phyloP scores from a whole-genome alignment of 1,140 invertebrate species.

The Lepidurus arcticus region DNA sequence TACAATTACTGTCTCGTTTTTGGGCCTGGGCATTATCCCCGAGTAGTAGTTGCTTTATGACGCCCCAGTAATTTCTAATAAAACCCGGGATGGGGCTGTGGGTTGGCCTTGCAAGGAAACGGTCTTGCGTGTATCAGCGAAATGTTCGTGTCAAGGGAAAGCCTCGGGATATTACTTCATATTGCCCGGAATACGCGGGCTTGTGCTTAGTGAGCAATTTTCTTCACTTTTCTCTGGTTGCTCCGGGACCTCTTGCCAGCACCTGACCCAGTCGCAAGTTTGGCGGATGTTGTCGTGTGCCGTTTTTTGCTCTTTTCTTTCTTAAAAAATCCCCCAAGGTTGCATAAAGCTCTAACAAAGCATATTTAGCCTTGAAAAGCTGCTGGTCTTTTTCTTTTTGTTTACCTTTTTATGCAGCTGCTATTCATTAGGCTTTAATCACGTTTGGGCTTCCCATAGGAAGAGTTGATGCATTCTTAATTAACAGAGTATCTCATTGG shows the following conservation, averaged over 20 bases:
- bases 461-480: too few species aligned
- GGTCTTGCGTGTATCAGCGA: not conserved
- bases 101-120: not conserved
- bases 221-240: not conserved
- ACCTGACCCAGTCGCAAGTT: not conserved
- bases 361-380: too few species aligned
- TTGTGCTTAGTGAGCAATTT: not conserved
- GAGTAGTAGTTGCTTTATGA: not conserved
- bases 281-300: not conserved
- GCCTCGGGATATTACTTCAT: not conserved
- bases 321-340: too few species aligned
- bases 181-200: not conserved
- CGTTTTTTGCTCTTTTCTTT: too few species aligned
- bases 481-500: too few species aligned
- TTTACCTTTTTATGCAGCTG: too few species aligned
- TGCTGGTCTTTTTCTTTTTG: too few species aligned
- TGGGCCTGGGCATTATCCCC: not conserved
- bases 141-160: slow-evolving; percentile 4
- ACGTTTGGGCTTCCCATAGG: too few species aligned
- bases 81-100: not conserved
- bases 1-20: slow-evolving; percentile 17
- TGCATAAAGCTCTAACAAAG: too few species aligned
- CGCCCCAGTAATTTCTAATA: not conserved
- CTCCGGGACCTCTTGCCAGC: not conserved
- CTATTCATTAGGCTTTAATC: too few species aligned